Evolutionary conservation across 1,140 invertebrate species (phyloP).

Genomic region (Papilio polytes): DNA sequence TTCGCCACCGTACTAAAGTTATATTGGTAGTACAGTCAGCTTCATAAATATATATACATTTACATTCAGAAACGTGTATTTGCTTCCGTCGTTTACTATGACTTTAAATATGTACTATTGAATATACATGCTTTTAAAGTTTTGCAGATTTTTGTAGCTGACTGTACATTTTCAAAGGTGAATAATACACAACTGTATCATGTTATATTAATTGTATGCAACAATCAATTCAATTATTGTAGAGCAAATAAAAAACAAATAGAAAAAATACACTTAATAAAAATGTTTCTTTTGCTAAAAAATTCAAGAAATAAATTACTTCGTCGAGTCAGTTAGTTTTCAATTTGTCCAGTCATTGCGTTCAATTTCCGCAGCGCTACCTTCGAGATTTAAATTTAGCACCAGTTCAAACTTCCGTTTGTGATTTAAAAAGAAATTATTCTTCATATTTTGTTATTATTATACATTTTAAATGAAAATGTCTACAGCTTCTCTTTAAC

Average conservation of each 20-base stretch:
- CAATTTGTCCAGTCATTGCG: constrained; percentile 20
- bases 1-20: no score
- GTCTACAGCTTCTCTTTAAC: neutral
- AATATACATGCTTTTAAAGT: no score
- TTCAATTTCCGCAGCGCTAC: constrained; percentile 20
- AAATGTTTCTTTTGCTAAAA: neutral
- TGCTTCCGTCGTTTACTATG: no score
- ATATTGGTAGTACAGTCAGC: no score
- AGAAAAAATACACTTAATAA: neutral
- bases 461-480: neutral
- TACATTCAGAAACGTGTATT: no score
- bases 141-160: no score
- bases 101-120: no score
- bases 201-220: no score
- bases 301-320: constrained; percentile 5
- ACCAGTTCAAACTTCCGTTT: constrained; percentile 14
- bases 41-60: no score
- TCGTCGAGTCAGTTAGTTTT: constrained; percentile 22
- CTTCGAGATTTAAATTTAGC: constrained; percentile 18
- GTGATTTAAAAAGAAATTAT: neutral
- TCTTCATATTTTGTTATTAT: neutral
- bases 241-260: neutral
- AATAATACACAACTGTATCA: no score
- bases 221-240: neutral
- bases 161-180: no score